Percentiles rank a stretch among this genome's conserved stretches.
phyloP scores from a whole-genome alignment of 2,113 vertebrate species.

The Lepidiolamprologus cunningtoni region DNA sequence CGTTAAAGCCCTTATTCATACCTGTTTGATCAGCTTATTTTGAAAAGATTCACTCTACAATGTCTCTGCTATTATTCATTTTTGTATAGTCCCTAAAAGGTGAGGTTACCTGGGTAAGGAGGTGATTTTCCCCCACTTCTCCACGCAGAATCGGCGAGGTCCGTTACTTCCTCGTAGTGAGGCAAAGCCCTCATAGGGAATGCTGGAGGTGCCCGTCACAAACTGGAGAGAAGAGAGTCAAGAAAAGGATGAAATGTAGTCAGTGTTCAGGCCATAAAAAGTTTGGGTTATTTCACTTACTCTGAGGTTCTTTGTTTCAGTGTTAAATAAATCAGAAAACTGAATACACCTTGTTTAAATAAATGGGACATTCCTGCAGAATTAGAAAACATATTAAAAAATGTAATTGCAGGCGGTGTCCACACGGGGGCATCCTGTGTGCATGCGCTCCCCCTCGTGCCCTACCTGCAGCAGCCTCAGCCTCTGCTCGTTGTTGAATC shows the following conservation, averaged over 20 bases:
- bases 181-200: conserved; percentile 96
- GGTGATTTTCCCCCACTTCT: conserved; percentile 98
- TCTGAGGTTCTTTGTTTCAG: neutral
- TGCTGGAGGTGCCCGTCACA: conserved; percentile 96
- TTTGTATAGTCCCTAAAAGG: neutral
- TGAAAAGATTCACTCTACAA: neutral
- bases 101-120: conserved; percentile 88
- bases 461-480: conserved; percentile 91
- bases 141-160: conserved; percentile 92
- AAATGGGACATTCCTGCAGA: neutral
- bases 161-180: conserved; percentile 93
- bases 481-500: conserved; percentile 98
- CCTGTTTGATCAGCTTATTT: neutral
- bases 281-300: neutral
- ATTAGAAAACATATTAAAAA: neutral
- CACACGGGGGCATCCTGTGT: conserved; percentile 12
- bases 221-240: conserved; percentile 71
- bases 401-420: neutral
- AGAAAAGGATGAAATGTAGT: neutral
- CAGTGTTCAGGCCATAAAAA: neutral
- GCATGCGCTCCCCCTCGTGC: neutral
- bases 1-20: neutral
- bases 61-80: neutral
- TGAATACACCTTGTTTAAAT: neutral
- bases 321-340: neutral